A percentile compares a stretch with the other conserved stretches of the same genome.
phyloP scores from a whole-genome alignment of 64 coral and sea anemone genomes.

The Catalaphyllia jardinei region DNA sequence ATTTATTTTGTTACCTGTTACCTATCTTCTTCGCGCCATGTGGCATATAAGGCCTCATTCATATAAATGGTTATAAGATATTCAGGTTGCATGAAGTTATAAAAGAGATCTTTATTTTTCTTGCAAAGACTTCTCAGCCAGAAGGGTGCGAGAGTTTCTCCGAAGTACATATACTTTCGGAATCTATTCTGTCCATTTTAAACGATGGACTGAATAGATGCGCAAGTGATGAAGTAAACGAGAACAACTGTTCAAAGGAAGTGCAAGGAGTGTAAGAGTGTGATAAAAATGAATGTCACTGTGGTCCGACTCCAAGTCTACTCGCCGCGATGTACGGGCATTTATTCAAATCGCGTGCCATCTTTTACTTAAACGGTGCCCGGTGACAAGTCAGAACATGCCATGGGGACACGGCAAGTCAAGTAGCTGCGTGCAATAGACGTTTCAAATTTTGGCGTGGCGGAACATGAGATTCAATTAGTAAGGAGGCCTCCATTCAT shows the following conservation, averaged over 20 bases:
- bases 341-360: not conserved
- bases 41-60: too few relatives aligned
- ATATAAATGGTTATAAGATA: too few relatives aligned
- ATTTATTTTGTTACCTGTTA: too few relatives aligned
- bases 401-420: conserved; percentile 25
- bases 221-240: too few relatives aligned
- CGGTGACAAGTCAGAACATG: not conserved
- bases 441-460: conserved; percentile 22
- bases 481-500: too few relatives aligned
- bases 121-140: too few relatives aligned
- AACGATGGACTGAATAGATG: too few relatives aligned
- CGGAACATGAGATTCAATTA: not conserved
- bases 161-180: not conserved
- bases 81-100: too few relatives aligned
- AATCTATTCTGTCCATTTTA: too few relatives aligned
- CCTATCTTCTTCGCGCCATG: too few relatives aligned
- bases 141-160: not conserved
- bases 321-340: conserved; percentile 40
- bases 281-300: not conserved
- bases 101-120: too few relatives aligned
- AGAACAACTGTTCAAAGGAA: too few relatives aligned
- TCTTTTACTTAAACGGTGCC: conserved; percentile 18
- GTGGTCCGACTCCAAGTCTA: conserved; percentile 1
- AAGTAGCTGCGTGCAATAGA: conserved; percentile 53
- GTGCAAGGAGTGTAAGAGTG: not conserved